These are phyloP conservation scores for Hippopotamyrus pictus DNA, from an alignment of 2,797 vertebrate species.

Conservation along the genomic window DNA sequence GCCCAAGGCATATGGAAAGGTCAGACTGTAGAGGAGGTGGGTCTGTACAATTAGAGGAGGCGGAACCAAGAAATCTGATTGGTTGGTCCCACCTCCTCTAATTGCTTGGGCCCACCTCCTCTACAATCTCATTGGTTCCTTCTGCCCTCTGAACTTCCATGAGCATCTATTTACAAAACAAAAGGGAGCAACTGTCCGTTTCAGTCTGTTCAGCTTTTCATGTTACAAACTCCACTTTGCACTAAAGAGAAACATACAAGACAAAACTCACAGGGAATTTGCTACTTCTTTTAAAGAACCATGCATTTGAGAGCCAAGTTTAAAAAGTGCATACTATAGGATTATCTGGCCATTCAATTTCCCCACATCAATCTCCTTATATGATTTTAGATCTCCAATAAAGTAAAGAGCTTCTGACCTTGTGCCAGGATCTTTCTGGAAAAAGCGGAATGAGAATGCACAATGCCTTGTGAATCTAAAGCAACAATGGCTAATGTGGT, in stretches of 20 bases:
- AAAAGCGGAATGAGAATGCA: background rate
- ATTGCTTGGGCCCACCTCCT: background rate
- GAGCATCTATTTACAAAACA: constrained; percentile 13
- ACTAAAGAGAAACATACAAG: background rate
- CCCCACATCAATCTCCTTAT: background rate
- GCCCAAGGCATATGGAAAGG: background rate
- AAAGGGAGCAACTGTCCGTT: background rate
- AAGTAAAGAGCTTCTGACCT: constrained; percentile 4
- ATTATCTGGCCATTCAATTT: constrained; percentile 11
- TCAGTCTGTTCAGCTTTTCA: background rate
- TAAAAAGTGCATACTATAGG: background rate
- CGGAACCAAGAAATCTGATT: background rate
- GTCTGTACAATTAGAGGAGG: background rate
- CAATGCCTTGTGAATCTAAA: background rate
- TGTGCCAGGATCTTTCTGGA: background rate
- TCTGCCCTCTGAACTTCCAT: background rate
- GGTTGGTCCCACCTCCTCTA: background rate
- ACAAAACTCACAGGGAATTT: background rate
- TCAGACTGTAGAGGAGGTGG: background rate
- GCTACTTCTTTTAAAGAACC: background rate
- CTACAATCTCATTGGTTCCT: background rate
- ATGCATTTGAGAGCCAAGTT: background rate
- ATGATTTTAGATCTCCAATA: constrained; percentile 6
- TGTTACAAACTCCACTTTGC: background rate
- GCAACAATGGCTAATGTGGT: background rate